Evolutionary conservation across 2,888 invertebrate species (phyloP), one percentile per base, ranked within the genome.

Genomic region (Schizaphis graminum): DNA sequence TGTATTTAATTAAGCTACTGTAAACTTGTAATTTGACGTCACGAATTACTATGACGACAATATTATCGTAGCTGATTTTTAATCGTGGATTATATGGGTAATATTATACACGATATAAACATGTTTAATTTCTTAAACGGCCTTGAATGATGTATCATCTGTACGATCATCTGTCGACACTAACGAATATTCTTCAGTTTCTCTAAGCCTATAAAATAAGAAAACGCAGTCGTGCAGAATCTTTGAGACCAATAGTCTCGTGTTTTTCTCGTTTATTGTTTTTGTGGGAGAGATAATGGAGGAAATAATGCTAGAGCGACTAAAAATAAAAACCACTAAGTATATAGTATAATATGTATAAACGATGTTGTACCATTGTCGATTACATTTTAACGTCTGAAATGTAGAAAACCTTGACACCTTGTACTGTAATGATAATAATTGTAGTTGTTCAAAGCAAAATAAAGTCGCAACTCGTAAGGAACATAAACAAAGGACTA

Each of bases 91-190:
- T 77, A 77, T 26, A 13, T 77, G 77, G 77, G 41, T 91, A 53
- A 77, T 26, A 13, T 77, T 91, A 67, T 67, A 49, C n/a, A 28
- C 0, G 67, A 47, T 91, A 44, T 84, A 41, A 91, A 28, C 21
- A 28, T 44, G 28, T 91, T 49, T 28, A 57, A 91, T 77, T 91
- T 53, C 85, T 67, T 24, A 88, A 77, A 26, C 41, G 88, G 41
- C 92, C 92, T 92, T 92, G 92, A 35, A 88, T 41, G 21, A 49
- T 53, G 47, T 90, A 53, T 44, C n/a, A 77, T 91, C 49, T 77
- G 24, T 56, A 41, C 85, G 24, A 91, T 91, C 56, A 91, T 91
- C 44, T 56, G 91, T 10, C 53, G 84, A 85, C 85, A 41, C n/a
- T 28, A 56, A 56, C 56, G 21, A 91, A 91, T 53, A 49, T 56